Percentiles rank a stretch among this genome's conserved stretches.
phyloP scores from a whole-genome alignment of 2,888 invertebrate genomes.

The Rotaria magnacalcarata region DNA sequence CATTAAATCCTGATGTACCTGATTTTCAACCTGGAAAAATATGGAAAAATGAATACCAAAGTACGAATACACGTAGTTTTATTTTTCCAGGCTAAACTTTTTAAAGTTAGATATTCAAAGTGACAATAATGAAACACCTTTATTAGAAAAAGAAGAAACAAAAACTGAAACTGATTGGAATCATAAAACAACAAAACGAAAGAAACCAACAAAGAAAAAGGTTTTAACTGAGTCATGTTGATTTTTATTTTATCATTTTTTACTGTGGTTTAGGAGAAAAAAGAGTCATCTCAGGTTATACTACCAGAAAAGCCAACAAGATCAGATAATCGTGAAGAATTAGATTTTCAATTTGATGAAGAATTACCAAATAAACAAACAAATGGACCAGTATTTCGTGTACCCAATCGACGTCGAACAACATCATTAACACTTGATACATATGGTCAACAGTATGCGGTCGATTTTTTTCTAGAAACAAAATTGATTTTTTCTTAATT shows the following conservation, averaged over 20 bases:
- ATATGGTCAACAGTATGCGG: background rate
- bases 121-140: background rate
- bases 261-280: background rate
- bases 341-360: slow-evolving; percentile 89
- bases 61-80: background rate
- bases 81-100: no score
- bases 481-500: background rate
- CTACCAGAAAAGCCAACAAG: background rate
- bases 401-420: slow-evolving; percentile 19
- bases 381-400: background rate
- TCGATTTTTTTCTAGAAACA: background rate
- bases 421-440: background rate
- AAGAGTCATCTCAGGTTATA: background rate
- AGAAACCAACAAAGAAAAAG: slow-evolving; percentile 36
- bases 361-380: slow-evolving; percentile 67
- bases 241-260: background rate
- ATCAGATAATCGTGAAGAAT: slow-evolving; percentile 68
- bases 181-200: slow-evolving; percentile 15
- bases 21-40: slow-evolving; percentile 71
- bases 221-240: background rate
- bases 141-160: background rate
- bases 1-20: slow-evolving; percentile 73
- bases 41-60: slow-evolving; percentile 10
- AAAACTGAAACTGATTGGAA: slow-evolving; percentile 38
- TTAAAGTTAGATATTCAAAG: no score